Conservation (phyloP, 2,113 vertebrate species). For the Lasiurus borealis region DNA sequence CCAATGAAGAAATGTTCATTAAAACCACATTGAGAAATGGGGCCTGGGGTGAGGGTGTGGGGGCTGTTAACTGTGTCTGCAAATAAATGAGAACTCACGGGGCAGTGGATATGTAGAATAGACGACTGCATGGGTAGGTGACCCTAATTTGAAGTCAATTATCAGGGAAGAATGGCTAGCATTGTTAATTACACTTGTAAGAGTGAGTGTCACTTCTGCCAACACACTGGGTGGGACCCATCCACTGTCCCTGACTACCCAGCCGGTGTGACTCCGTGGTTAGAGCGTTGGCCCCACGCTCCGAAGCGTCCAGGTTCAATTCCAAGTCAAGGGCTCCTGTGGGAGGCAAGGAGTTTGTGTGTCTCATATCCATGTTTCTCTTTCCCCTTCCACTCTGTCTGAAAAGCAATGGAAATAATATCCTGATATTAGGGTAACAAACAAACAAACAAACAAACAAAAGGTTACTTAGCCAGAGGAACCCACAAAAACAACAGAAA, state of each 20-base stretch:
- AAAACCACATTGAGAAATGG: constrained; percentile 22
- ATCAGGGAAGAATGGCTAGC: constrained; percentile 37
- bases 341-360: too few relatives aligned
- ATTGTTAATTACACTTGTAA: constrained; percentile 57
- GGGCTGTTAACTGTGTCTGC: not conserved
- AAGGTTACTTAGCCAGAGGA: not conserved
- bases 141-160: constrained; percentile 9
- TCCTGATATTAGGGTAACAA: not conserved
- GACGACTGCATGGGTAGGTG: not conserved
- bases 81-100: constrained; percentile 35
- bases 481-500: not conserved
- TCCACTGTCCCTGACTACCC: not conserved
- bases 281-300: not conserved
- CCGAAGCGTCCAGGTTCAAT: too few relatives aligned
- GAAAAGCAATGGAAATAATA: not conserved
- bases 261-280: not conserved
- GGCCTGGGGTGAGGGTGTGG: not conserved
- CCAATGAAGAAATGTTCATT: not conserved
- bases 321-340: not conserved
- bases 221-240: not conserved
- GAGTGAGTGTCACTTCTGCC: not conserved
- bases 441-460: not conserved
- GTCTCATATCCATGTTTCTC: not conserved
- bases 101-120: constrained; percentile 7
- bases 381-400: not conserved